phyloP scores from a whole-genome alignment of 2,888 invertebrate genomes.

The Alviniconcha strummeri region DNA sequence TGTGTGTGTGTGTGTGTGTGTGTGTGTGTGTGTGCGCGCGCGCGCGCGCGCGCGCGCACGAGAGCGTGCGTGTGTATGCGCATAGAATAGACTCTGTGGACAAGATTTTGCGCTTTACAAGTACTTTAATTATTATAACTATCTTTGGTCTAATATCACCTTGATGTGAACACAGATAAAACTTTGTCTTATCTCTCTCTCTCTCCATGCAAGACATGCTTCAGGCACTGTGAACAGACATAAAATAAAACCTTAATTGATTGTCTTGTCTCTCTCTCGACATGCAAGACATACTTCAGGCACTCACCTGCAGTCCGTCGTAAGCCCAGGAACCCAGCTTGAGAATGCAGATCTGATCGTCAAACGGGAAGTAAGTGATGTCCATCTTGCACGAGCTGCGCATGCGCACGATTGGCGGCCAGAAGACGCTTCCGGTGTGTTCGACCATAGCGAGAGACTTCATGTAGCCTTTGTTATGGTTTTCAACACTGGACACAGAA shows the following conservation, averaged over 20 bases:
- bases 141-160: no score
- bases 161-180: no score
- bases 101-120: no score
- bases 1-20: neutral
- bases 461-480: conserved; percentile 78
- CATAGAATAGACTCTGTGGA: no score
- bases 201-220: neutral
- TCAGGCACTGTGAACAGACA: neutral
- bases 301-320: conserved; percentile 61
- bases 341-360: conserved; percentile 75
- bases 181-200: no score
- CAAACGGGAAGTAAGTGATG: conserved; percentile 78
- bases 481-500: conserved; percentile 76
- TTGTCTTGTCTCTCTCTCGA: no score
- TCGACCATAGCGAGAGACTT: conserved; percentile 77
- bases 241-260: no score
- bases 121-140: no score
- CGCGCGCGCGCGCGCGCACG: neutral
- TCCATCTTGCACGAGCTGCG: conserved; percentile 77
- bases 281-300: neutral
- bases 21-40: neutral
- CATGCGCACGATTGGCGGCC: conserved; percentile 78
- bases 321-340: conserved; percentile 75
- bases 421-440: conserved; percentile 77
- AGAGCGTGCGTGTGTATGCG: neutral